Conservation (phyloP, 2,797 vertebrate species). For the Sorex maritimensis region DNA sequence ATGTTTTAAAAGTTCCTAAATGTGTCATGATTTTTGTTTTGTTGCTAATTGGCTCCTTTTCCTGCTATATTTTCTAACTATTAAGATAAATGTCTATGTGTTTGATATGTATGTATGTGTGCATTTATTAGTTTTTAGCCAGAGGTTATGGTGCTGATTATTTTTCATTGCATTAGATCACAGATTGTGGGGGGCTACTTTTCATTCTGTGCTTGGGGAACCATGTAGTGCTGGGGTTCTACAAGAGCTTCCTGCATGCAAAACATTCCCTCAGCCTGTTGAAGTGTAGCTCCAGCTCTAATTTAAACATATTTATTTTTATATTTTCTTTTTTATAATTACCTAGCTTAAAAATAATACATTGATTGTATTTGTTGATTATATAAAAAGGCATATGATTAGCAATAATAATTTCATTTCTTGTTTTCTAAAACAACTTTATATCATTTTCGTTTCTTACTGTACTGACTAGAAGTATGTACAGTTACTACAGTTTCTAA, state of each 20-base stretch:
- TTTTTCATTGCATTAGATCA: no score
- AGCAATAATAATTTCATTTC: background rate
- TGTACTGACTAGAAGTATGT: background rate
- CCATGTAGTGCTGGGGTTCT: no score
- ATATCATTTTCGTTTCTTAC: background rate
- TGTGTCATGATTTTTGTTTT: slow-evolving; percentile 34
- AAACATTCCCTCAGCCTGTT: no score
- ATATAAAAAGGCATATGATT: background rate
- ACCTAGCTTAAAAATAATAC: background rate
- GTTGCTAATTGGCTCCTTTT: background rate
- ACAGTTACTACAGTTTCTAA: slow-evolving; percentile 10
- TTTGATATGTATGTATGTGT: no score
- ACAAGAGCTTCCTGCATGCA: no score
- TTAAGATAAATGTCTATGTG: background rate
- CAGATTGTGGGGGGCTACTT: no score
- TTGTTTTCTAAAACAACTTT: background rate
- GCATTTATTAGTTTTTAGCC: no score
- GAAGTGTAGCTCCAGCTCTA: background rate
- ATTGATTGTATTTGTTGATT: background rate
- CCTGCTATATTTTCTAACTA: background rate
- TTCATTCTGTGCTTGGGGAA: no score
- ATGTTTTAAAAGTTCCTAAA: background rate
- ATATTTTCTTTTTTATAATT: background rate
- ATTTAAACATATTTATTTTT: background rate
- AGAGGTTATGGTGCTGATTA: no score